Percentiles rank a stretch among this genome's conserved stretches.
phyloP scores from a whole-genome alignment of 2,888 invertebrate genomes.

The Actias luna region DNA sequence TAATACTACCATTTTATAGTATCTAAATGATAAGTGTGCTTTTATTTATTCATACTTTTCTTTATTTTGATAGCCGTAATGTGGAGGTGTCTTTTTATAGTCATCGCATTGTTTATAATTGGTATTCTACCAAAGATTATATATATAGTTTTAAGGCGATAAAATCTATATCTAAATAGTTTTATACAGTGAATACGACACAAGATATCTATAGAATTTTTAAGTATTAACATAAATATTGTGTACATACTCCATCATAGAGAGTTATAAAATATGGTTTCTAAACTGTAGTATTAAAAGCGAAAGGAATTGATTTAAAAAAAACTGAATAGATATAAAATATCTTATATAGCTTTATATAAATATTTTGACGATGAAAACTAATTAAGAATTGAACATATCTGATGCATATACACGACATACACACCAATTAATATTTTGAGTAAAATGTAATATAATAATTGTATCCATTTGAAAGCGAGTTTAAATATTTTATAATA shows the following conservation, averaged over 20 bases:
- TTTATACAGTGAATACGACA: neutral
- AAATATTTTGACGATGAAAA: slow-evolving; percentile 10
- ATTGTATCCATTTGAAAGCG: neutral
- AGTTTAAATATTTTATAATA: neutral
- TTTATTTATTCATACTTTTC: neutral
- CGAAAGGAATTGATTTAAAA: slow-evolving; percentile 64
- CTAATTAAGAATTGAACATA: slow-evolving; percentile 16
- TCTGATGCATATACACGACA: slow-evolving; percentile 11
- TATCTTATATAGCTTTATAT: slow-evolving; percentile 18
- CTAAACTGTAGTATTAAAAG: slow-evolving; percentile 43
- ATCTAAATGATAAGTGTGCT: neutral
- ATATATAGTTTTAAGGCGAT: slow-evolving; percentile 13
- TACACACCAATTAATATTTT: neutral
- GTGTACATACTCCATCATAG: neutral
- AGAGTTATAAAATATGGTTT: slow-evolving; percentile 16
- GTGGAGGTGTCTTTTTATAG: neutral
- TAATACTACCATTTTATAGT: neutral
- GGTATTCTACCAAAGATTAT: slow-evolving; percentile 22
- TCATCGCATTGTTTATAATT: slow-evolving; percentile 7
- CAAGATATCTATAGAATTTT: slow-evolving; percentile 6
- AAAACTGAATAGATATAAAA: slow-evolving; percentile 27
- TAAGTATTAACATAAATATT: slow-evolving; percentile 15
- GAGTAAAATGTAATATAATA: slow-evolving; percentile 4
- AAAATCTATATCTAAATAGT: slow-evolving; percentile 13
- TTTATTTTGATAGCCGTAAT: neutral